Evolutionary conservation across 2,797 vertebrate species (phyloP).

Genomic region (Amblyopsis hoosieri): DNA sequence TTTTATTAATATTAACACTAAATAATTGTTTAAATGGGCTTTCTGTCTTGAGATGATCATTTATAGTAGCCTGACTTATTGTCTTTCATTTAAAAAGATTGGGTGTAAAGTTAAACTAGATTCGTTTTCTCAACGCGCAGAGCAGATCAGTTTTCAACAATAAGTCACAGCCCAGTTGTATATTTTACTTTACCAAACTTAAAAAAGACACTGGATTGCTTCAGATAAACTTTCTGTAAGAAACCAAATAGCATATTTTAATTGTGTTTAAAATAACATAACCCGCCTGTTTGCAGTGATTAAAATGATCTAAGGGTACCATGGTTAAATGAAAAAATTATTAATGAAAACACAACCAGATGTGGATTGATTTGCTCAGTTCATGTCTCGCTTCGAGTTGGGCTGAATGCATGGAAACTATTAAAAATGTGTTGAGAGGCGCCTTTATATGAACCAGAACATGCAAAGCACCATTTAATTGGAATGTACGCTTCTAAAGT

Average conservation of each 20-base stretch:
- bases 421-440: slow-evolving; percentile 46
- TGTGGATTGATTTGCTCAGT: slow-evolving; percentile 76
- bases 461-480: slow-evolving; percentile 60
- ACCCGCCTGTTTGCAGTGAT: slow-evolving; percentile 44
- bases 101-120: neutral
- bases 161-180: slow-evolving; percentile 21
- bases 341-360: slow-evolving; percentile 81
- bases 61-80: slow-evolving; percentile 49
- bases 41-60: slow-evolving; percentile 29
- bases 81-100: slow-evolving; percentile 1
- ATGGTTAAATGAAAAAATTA: slow-evolving; percentile 64
- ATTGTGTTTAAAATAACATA: slow-evolving; percentile 26
- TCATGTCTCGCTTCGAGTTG: slow-evolving; percentile 37
- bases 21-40: slow-evolving; percentile 14
- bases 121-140: neutral
- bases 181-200: slow-evolving; percentile 25
- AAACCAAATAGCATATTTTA: slow-evolving; percentile 11
- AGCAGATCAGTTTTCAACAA: slow-evolving; percentile 1
- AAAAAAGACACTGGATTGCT: slow-evolving; percentile 14
- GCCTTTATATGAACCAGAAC: slow-evolving; percentile 62
- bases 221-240: neutral
- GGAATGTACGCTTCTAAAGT: slow-evolving; percentile 57
- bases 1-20: slow-evolving; percentile 5
- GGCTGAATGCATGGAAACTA: slow-evolving; percentile 71
- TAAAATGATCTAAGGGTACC: slow-evolving; percentile 49